Evolutionary conservation across 2,113 vertebrate genomes (phyloP).

Genomic region (Trichomycterus rosablanca): DNA sequence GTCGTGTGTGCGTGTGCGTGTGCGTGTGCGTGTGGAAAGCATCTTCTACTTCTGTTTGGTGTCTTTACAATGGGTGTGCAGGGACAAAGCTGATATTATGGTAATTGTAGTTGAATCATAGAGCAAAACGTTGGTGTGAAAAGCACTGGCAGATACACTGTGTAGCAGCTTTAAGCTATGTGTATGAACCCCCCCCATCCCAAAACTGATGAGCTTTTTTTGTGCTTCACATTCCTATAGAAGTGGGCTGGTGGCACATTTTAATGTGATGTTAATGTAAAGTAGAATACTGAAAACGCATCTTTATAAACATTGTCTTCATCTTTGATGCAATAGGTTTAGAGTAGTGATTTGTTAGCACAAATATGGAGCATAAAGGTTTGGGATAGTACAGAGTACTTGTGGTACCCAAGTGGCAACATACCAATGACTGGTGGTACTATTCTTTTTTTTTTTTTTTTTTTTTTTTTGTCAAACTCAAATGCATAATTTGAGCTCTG

Average conservation of each 20-base stretch:
- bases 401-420: no score
- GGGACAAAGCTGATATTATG: conserved; percentile 69
- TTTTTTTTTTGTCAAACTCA: no score
- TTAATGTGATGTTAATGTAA: no score
- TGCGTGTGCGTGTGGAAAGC: conserved; percentile 33
- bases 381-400: no score
- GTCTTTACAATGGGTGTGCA: conserved; percentile 61
- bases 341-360: no score
- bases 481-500: no score
- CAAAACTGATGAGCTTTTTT: conserved; percentile 9
- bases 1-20: conserved; percentile 10
- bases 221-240: conserved; percentile 11
- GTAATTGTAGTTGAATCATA: conserved; percentile 68
- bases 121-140: conserved; percentile 52
- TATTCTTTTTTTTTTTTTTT: no score
- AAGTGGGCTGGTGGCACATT: conserved; percentile 13
- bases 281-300: no score
- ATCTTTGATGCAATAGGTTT: no score
- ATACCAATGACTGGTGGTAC: no score
- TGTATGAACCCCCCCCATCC: conserved; percentile 18
- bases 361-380: no score
- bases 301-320: no score
- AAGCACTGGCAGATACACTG: conserved; percentile 23
- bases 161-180: conserved; percentile 16
- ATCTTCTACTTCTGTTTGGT: conserved; percentile 54